Evolutionary conservation across 2,888 invertebrate species (phyloP).

Genomic region (Mythimna albipuncta): DNA sequence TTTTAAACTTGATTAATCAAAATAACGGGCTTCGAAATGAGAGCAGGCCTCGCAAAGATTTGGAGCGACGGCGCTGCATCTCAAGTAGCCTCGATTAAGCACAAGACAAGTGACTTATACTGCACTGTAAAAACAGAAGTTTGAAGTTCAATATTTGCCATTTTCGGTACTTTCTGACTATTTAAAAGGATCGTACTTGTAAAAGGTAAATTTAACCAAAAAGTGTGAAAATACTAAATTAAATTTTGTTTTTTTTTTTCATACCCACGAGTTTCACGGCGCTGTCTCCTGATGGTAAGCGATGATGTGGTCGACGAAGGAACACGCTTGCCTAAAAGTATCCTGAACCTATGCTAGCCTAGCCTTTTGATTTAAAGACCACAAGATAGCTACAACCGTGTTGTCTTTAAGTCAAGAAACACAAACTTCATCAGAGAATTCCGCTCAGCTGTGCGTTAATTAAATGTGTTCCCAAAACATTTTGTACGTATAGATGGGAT

Average conservation of each 20-base stretch:
- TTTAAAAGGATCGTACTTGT: neutral
- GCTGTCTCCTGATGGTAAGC: too few relatives aligned
- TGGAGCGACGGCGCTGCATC: slow-evolving; percentile 20
- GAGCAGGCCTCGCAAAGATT: slow-evolving; percentile 32
- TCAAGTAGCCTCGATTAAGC: slow-evolving; percentile 33
- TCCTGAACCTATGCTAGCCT: too few relatives aligned
- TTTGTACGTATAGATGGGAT: too few relatives aligned
- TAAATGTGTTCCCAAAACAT: too few relatives aligned
- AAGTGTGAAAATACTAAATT: neutral
- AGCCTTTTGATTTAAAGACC: too few relatives aligned
- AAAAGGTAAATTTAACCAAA: neutral
- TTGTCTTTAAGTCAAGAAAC: too few relatives aligned
- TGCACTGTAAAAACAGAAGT: slow-evolving; percentile 8
- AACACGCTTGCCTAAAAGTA: too few relatives aligned
- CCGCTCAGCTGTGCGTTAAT: too few relatives aligned
- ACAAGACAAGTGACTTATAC: slow-evolving; percentile 14
- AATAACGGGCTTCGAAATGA: slow-evolving; percentile 48
- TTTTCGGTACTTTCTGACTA: neutral
- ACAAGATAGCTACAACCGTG: too few relatives aligned
- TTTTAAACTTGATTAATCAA: slow-evolving; percentile 45
- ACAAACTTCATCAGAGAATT: too few relatives aligned
- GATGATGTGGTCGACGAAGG: too few relatives aligned
- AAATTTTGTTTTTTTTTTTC: neutral
- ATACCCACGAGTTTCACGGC: too few relatives aligned
- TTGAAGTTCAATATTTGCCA: slow-evolving; percentile 31